Percentiles rank a stretch among this genome's conserved stretches.
Conservation (phyloP, 2,797 vertebrate genomes). For the Macropus fuliginosus region DNA sequence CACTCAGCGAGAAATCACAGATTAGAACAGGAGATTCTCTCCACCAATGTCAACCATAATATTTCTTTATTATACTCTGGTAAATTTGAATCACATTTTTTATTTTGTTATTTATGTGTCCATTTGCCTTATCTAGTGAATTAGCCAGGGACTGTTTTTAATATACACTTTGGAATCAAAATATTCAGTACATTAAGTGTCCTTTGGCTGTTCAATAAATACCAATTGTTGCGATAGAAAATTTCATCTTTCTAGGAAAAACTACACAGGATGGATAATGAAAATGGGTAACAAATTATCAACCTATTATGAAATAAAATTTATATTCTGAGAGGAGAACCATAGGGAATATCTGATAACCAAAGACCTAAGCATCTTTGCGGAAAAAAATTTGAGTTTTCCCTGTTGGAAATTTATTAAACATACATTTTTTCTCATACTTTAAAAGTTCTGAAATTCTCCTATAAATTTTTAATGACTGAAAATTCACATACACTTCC, state of each 20-base stretch:
- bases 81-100: not conserved
- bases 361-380: not conserved
- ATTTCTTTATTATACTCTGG: not conserved
- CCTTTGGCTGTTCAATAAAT: not conserved
- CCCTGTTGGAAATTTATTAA: not conserved
- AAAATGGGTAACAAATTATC: not conserved
- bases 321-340: not conserved
- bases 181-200: not conserved
- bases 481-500: constrained; percentile 1
- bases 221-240: constrained; percentile 2
- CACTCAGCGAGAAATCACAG: not conserved
- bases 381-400: not conserved
- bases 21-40: not conserved
- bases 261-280: not conserved
- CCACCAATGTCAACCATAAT: not conserved
- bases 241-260: not conserved
- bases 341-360: not conserved
- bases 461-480: not conserved
- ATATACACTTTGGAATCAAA: not conserved
- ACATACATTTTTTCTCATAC: not conserved
- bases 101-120: not conserved
- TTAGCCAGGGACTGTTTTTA: not conserved
- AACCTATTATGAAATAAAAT: not conserved
- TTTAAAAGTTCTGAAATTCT: constrained; percentile 19
- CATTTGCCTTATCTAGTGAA: not conserved